Evolutionary conservation across 92 coral and sea anemone genomes (phyloP), one percentile per base, ranked within the genome.

Genomic region (Parazoanthus atlanticus): DNA sequence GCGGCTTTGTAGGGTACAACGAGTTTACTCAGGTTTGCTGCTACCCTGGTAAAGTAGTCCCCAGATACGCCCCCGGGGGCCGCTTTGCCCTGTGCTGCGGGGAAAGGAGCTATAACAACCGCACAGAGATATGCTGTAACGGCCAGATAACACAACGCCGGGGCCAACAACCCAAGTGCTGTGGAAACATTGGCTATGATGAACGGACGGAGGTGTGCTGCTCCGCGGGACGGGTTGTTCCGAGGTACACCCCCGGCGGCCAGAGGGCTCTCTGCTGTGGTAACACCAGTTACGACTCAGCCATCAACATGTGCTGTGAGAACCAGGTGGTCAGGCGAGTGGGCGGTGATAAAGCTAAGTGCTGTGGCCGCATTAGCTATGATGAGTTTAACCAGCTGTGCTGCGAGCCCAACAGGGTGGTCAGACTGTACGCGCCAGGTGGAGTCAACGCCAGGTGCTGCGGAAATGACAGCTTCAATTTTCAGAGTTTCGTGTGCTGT

Each of bases 31-130:
- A 89, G 26, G 85, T 89, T 36, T 89, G 92, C 75, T 89, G 92
- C 46, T 9, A 5, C 46, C 76, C 91, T 6, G 86, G 76, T 49
- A 76, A 74, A n/a, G 75, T 83, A 29, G 92, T 90, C 32, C 78
- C 84, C 12, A 77, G 90, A 66, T 79, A 88, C 78, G 71, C 90
- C 8, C 58, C 79, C 10, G 90, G 90, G 8, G 90, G 67, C 6
- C 76, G 83, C 33, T 36, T 49, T 67, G 90, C 90, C 77, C 43
- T 34, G 78, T 90, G 92, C 76, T 90, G 92, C 38, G 92, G 90
- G 26, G 34, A 78, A 28, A 83, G 78, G 4, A 64, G 71, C 19
- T 89, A 89, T 36, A 89, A 83, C 46, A 75, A 83, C 43, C 23
- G 67, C 54, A 89, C 91, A 6, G 79, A 89, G 31, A 72, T 89